Conservation (phyloP, 2,113 vertebrate species). For the Cinclus mexicanus region DNA sequence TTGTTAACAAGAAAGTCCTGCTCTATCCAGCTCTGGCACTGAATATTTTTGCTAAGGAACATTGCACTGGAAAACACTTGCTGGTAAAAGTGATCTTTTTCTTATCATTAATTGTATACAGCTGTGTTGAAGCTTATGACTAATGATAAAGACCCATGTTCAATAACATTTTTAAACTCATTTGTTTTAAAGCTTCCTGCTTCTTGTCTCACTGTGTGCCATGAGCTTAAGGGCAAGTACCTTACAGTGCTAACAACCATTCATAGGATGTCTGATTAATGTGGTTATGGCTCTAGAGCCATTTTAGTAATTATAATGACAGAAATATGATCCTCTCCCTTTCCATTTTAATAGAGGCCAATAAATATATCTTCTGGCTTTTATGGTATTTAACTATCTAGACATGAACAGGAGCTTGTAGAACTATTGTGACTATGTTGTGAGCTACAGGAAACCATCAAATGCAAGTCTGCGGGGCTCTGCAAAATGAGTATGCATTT, state of each 20-base stretch:
- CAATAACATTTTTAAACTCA: not conserved
- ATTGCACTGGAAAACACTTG: not conserved
- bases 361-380: not conserved
- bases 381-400: not conserved
- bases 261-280: conserved; percentile 10
- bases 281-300: conserved; percentile 14
- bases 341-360: conserved; percentile 16
- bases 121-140: not conserved
- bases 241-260: not conserved
- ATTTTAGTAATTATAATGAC: not conserved
- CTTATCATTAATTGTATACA: not conserved
- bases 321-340: conserved; percentile 3
- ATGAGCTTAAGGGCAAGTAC: conserved; percentile 8
- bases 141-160: not conserved
- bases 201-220: not conserved
- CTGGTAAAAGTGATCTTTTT: not conserved
- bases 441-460: not conserved
- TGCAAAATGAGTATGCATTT: not conserved
- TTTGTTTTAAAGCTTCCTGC: conserved; percentile 12
- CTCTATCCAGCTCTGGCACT: not conserved
- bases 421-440: not conserved
- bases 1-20: not conserved
- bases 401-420: not conserved
- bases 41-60: conserved; percentile 10
- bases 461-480: not conserved